Base-by-base conservation (phyloP, 2,888 invertebrate genomes). In the Drosophila acutilabella region DNA sequence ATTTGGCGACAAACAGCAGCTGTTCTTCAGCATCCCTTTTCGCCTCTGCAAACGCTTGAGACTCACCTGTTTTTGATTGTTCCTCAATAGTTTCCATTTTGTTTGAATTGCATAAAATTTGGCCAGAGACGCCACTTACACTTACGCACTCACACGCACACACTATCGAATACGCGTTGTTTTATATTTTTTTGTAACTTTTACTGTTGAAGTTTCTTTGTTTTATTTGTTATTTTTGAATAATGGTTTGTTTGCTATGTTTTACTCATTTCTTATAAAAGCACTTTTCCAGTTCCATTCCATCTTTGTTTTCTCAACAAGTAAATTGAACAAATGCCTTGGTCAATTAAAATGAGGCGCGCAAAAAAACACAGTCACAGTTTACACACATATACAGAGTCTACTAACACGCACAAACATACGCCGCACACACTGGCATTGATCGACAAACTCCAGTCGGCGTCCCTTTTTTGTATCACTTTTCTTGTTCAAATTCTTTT, bases 51-150 rank as follows among this genome's bases (percentile, higher is more conserved):
- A 8, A 6, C 0, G 13, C 18, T 23, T 14, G 14, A n/a, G 47
- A 83, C 90, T 89, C 81, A 91, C 91, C 91, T 84, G 85, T 78
- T 71, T 91, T 91, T 13, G 91, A 89, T 74, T 90, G 90, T 64
- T 91, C 91, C 59, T 91, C 91, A 52, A 91, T 91, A 10, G 91
- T 91, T 75, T 91, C 91, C 91, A 91, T 91, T 77, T 72, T 68
- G 40, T 57, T 64, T 60, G 60, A 58, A 64, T 76, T 74, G 54
- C 64, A 67, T 67, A 72, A 67, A 71, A 61, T 64, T 66, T 56
- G 56, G 52, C 52, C 47, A 38, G 47, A 60, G 41, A 60, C 53
- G 53, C 62, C 41, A 30, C 56, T 50, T 64, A 66, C 45, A 62
- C 53, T 67, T 62, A 71, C 70, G 33, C 50, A 58, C 23, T 50